phyloP scores from a whole-genome alignment of 2,888 invertebrate genomes.

The Mantis religiosa region DNA sequence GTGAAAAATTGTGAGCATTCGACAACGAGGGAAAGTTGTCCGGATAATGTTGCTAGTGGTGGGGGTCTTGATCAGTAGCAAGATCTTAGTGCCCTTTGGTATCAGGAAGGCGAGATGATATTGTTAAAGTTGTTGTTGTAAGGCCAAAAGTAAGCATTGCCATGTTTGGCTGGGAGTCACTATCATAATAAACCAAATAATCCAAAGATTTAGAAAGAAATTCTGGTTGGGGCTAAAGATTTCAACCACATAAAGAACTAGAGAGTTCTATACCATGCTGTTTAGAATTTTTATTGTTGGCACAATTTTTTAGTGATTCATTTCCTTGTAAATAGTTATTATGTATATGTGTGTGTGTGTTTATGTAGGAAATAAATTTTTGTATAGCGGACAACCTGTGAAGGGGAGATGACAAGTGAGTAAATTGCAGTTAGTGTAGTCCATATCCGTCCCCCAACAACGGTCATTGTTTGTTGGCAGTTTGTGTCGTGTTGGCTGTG shows the following conservation, averaged over 20 bases:
- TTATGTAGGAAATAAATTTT: not conserved
- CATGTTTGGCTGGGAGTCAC: not conserved
- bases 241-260: not conserved
- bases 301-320: not conserved
- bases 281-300: not conserved
- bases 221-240: not conserved
- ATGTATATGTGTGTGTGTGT: not conserved
- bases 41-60: not conserved
- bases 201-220: not conserved
- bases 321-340: not conserved
- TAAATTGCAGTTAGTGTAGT: not conserved
- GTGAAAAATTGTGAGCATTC: conserved; percentile 6
- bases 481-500: not conserved
- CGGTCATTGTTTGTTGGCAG: not conserved
- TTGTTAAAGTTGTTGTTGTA: conserved; percentile 27
- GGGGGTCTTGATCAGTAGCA: not conserved
- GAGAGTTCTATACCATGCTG: not conserved
- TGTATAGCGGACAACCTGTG: not conserved
- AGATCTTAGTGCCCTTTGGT: not conserved
- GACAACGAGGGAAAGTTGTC: not conserved
- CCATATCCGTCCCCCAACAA: not conserved
- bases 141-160: conserved; percentile 21
- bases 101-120: not conserved
- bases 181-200: not conserved
- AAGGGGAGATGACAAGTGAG: not conserved